phyloP scores from a whole-genome alignment of 2,888 invertebrate species.

The Yponomeuta evonymella region DNA sequence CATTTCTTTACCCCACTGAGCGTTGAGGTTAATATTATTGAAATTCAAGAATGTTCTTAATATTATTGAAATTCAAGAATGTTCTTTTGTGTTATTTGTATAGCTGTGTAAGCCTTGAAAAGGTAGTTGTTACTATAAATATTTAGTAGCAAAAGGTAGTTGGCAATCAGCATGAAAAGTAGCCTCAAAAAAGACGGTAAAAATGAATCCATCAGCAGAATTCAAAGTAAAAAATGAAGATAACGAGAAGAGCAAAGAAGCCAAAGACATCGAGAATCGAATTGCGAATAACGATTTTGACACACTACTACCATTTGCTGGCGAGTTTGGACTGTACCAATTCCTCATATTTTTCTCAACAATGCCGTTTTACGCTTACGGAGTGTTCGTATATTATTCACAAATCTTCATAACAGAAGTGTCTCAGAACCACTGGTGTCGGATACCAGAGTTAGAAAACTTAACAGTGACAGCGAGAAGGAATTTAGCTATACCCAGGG shows the following conservation, averaged over 20 bases:
- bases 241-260: background rate
- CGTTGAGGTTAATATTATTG: background rate
- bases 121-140: background rate
- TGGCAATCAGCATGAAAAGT: background rate
- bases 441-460: slow-evolving; percentile 21
- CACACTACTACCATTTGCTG: slow-evolving; percentile 19
- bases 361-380: slow-evolving; percentile 19
- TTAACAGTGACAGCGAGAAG: slow-evolving; percentile 18
- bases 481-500: slow-evolving; percentile 18
- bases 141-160: background rate
- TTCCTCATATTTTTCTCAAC: slow-evolving; percentile 18
- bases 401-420: slow-evolving; percentile 22
- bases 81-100: too few species aligned
- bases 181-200: background rate
- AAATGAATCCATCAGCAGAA: background rate
- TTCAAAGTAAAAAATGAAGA: background rate
- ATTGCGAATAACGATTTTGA: slow-evolving; percentile 17
- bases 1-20: background rate
- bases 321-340: slow-evolving; percentile 21
- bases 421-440: slow-evolving; percentile 20
- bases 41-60: background rate
- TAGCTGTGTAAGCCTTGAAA: too few species aligned
- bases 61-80: too few species aligned
- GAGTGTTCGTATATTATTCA: slow-evolving; percentile 19
- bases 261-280: background rate